Percentiles rank a stretch among this genome's conserved stretches.
These are phyloP conservation scores for Caenorhabditis afra DNA, from an alignment of 2,888 invertebrate genomes.

Conservation along the genomic window DNA sequence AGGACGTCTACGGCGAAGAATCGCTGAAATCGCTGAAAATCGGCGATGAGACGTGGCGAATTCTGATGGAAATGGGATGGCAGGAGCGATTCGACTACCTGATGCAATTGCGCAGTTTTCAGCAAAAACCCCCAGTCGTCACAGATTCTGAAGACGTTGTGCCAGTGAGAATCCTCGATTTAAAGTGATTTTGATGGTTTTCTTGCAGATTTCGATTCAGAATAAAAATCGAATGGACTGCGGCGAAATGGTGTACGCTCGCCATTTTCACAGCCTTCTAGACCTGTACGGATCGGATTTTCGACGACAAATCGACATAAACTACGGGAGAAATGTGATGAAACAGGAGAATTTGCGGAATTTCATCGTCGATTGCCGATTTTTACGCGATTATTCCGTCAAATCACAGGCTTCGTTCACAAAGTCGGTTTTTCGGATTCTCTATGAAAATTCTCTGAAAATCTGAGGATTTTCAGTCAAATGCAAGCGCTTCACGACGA, in stretches of 20 bases:
- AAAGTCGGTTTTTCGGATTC: slow-evolving; percentile 33
- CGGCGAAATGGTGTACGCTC: slow-evolving; percentile 69
- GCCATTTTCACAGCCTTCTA: slow-evolving; percentile 58
- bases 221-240: slow-evolving; percentile 1
- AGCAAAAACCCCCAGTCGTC: background rate
- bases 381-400: slow-evolving; percentile 60
- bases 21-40: slow-evolving; percentile 32
- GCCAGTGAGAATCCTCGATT: background rate
- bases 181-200: background rate
- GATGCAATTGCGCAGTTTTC: slow-evolving; percentile 18
- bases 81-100: slow-evolving; percentile 49
- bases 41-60: slow-evolving; percentile 45
- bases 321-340: slow-evolving; percentile 62
- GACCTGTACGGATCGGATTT: slow-evolving; percentile 67
- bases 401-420: slow-evolving; percentile 54
- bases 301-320: slow-evolving; percentile 59
- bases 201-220: slow-evolving; percentile 18
- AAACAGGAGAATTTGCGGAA: slow-evolving; percentile 54
- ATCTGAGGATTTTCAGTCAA: slow-evolving; percentile 33
- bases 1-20: slow-evolving; percentile 29
- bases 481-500: slow-evolving; percentile 49
- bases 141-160: background rate
- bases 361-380: slow-evolving; percentile 70
- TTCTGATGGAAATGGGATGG: slow-evolving; percentile 55
- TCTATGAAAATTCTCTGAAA: too few species aligned